Base-by-base conservation (phyloP, 2,888 invertebrate species). In the Lithophane socia region DNA sequence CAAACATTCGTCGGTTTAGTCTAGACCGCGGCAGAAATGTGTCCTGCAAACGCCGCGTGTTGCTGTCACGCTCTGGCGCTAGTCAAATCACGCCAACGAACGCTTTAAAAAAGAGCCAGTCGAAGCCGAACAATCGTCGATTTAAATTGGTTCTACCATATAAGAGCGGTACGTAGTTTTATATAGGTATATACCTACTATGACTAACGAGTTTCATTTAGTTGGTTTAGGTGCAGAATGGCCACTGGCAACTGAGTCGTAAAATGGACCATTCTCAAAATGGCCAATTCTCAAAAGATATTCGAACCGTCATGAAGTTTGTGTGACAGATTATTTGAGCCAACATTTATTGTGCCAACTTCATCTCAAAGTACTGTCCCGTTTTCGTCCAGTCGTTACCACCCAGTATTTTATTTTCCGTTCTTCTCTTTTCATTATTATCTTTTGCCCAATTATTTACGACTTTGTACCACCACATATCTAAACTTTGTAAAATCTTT, bases 101-200 rank as follows among this genome's bases (percentile, higher is more conserved):
- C 29, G 29, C 44, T 47, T 52, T 52, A 63, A 44, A 37, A 42
- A 42, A 42, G 68, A 77, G 65, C 13, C 21, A 10, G n/a, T 44
- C 13, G 37, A 18, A 42, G 21, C 13, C 44, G 47, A 64, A 58
- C 49, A 29, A 72, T 76, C 72, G 56, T 65, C 37, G 24, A 70
- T 61, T 66, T 58, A 61, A 76, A 76, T 81, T 52, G 54, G 64
- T 44, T 68, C 16, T 37, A 49, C 61, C 44, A n/a, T 54, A 61
- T 2, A 12, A 24, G 10, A 21, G n/a, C 18, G n/a, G 16, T n/a
- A 29, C 13, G 42, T 18, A 60, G 24, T 16, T 60, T 13, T 21
- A n/a, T 5, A 24, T 42, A 42, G 44, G 16, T n/a, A 56, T 18
- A 9, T 16, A 16, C 49, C 29, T 42, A 56, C 42, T 56, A 24